These are phyloP conservation scores for Geophilus truncorum DNA, from an alignment of 2,888 invertebrate genomes.

Conservation along the genomic window DNA sequence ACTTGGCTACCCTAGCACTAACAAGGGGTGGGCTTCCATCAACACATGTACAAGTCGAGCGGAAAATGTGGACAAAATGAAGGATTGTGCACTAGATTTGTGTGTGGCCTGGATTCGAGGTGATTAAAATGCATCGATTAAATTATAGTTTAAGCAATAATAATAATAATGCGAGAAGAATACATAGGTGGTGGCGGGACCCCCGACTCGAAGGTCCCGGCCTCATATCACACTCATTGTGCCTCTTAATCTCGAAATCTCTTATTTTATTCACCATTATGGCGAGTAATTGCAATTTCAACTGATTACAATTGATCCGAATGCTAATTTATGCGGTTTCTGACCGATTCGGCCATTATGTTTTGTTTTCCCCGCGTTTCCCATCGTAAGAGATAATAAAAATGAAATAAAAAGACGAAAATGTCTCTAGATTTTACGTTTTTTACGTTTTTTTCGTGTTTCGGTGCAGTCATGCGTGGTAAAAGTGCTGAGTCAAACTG, in stretches of 20 bases:
- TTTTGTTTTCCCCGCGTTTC: too few relatives aligned
- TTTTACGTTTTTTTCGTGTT: background rate
- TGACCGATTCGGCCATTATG: background rate
- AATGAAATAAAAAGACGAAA: background rate
- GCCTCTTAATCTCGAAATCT: background rate
- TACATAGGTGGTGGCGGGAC: background rate
- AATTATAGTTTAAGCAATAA: background rate
- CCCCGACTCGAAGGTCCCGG: background rate
- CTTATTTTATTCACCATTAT: background rate
- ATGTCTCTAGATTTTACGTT: background rate
- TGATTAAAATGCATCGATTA: slow-evolving; percentile 12
- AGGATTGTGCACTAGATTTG: background rate
- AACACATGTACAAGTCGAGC: background rate
- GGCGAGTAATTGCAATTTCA: background rate
- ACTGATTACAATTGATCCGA: background rate
- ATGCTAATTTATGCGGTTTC: background rate
- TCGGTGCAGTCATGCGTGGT: background rate
- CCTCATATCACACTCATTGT: background rate
- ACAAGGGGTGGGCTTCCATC: background rate
- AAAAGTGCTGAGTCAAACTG: slow-evolving; percentile 27
- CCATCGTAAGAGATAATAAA: too few relatives aligned
- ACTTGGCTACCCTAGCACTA: slow-evolving; percentile 15
- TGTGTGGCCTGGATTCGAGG: background rate
- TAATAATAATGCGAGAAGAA: background rate
- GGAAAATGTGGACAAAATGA: background rate